Evolutionary conservation across 2,113 vertebrate species (phyloP).

Genomic region (Chaetodon trifascialis): DNA sequence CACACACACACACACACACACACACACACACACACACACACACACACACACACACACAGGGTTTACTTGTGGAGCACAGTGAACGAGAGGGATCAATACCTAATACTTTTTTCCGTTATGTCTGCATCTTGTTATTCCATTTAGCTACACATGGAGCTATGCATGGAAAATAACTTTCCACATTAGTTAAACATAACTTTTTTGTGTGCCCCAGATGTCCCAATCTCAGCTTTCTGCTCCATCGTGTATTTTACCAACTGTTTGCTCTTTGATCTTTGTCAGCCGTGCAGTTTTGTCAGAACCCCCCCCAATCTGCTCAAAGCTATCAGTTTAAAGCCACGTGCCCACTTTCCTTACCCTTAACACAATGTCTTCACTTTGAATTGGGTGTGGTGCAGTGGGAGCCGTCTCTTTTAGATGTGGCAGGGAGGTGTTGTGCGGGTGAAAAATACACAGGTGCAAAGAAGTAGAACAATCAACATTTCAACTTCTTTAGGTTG

Average conservation of each 20-base stretch:
- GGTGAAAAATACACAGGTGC: conserved; percentile 55
- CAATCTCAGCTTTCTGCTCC: conserved; percentile 53
- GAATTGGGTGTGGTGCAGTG: conserved; percentile 51
- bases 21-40: conserved; percentile 1
- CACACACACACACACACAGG: conserved; percentile 5
- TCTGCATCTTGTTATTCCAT: conserved; percentile 65
- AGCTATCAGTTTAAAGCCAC: conserved; percentile 28
- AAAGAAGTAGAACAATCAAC: conserved; percentile 69
- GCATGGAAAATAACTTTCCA: conserved; percentile 57
- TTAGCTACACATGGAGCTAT: conserved; percentile 37
- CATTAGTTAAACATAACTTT: conserved; percentile 46
- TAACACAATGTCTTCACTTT: conserved; percentile 53
- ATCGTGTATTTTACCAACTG: conserved; percentile 42
- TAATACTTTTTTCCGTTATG: conserved; percentile 54
- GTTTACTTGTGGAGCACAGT: conserved; percentile 15
- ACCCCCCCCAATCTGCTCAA: conserved; percentile 41
- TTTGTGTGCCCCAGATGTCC: conserved; percentile 22
- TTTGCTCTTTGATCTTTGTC: conserved; percentile 23
- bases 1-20: conserved; percentile 18
- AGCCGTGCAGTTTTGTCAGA: conserved; percentile 6
- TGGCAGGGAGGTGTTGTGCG: conserved; percentile 28
- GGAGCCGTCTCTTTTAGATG: conserved; percentile 8
- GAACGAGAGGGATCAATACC: conserved; percentile 53
- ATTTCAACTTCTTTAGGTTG: conserved; percentile 28
- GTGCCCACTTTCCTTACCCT: conserved; percentile 22